phyloP scores from a whole-genome alignment of 2,888 invertebrate species.

The Agrochola lychnidis region DNA sequence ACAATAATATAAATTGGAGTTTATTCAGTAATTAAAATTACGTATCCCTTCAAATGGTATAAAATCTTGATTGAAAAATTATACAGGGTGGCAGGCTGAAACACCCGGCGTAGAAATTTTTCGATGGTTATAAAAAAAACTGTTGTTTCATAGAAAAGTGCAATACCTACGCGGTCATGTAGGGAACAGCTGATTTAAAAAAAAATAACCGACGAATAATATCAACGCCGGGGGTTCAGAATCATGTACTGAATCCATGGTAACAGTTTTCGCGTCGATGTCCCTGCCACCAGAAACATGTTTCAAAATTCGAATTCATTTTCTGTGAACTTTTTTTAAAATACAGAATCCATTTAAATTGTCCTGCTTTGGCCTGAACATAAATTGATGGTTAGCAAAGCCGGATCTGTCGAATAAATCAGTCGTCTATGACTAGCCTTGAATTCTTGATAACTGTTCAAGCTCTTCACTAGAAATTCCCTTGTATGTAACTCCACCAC shows the following conservation, averaged over 20 bases:
- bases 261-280: no score
- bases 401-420: neutral
- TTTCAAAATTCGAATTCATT: no score
- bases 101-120: no score
- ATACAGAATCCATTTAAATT: neutral
- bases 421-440: neutral
- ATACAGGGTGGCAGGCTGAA: no score
- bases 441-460: neutral
- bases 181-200: no score
- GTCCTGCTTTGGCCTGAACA: neutral
- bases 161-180: no score
- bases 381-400: neutral
- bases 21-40: neutral
- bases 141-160: no score
- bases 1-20: neutral
- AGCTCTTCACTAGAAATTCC: slow-evolving; percentile 11
- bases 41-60: neutral
- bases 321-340: neutral
- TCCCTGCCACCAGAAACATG: no score
- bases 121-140: no score
- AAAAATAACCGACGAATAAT: no score
- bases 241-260: no score
- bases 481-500: neutral
- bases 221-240: no score
- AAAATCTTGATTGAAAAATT: neutral